A percentile compares a stretch with the other conserved stretches of the same genome.
These are phyloP conservation scores for Pampus argenteus DNA, from an alignment of 2,797 vertebrate genomes.

Conservation along the genomic window DNA sequence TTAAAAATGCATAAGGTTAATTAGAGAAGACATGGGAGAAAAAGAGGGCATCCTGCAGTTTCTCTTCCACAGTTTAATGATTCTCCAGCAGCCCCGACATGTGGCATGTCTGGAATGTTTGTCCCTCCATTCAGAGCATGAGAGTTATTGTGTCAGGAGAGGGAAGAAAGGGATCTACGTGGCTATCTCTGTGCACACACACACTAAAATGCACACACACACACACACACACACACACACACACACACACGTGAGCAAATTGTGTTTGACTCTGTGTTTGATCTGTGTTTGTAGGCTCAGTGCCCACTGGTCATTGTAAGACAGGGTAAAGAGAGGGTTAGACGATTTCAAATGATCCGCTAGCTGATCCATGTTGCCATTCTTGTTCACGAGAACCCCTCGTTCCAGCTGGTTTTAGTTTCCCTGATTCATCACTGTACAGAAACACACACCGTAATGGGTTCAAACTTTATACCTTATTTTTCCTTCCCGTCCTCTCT, in stretches of 20 bases:
- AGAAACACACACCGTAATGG: conserved; percentile 72
- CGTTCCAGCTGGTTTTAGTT: conserved; percentile 82
- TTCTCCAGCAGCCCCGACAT: conserved; percentile 85
- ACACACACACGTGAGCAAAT: conserved; percentile 28
- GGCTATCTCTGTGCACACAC: conserved; percentile 66
- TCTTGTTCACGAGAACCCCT: conserved; percentile 51
- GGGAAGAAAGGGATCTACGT: conserved; percentile 75
- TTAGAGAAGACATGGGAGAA: conserved; percentile 83
- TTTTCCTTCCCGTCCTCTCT: conserved; percentile 63
- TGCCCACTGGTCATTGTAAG: conserved; percentile 66
- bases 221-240: conserved; percentile 27
- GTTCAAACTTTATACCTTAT: conserved; percentile 67
- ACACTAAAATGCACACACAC: conserved; percentile 18
- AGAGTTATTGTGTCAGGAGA: conserved; percentile 84
- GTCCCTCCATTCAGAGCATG: conserved; percentile 82
- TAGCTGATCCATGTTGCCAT: conserved; percentile 60
- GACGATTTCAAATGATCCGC: conserved; percentile 73
- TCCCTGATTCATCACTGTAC: conserved; percentile 75
- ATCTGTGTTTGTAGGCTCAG: conserved; percentile 64
- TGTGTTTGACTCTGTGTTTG: conserved; percentile 65
- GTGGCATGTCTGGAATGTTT: conserved; percentile 88
- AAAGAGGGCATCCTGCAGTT: conserved; percentile 83
- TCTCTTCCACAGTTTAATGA: conserved; percentile 87
- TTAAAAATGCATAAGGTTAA: conserved; percentile 86
- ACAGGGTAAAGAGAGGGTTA: conserved; percentile 66